These are phyloP conservation scores for Pseudomugil tenellus DNA, from an alignment of 2,797 vertebrate species.

Conservation along the genomic window DNA sequence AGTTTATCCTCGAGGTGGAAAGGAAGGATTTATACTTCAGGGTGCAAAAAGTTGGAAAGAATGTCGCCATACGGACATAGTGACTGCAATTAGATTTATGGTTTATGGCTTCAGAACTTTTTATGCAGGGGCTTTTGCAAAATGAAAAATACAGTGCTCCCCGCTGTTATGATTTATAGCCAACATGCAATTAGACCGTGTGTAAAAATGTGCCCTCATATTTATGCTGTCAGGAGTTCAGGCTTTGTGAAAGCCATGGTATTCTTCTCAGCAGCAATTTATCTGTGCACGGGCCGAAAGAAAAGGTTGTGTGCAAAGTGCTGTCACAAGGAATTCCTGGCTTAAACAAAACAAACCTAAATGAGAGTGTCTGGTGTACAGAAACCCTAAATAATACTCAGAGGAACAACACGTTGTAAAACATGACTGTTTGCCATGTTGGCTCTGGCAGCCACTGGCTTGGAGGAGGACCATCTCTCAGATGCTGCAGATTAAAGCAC, in stretches of 20 bases:
- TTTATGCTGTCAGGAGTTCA: slow-evolving; percentile 68
- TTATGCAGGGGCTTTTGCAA: slow-evolving; percentile 43
- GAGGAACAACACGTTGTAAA: slow-evolving; percentile 62
- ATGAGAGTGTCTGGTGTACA: slow-evolving; percentile 46
- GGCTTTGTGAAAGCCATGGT: slow-evolving; percentile 43
- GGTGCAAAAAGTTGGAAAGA: slow-evolving; percentile 28
- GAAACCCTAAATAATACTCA: slow-evolving; percentile 63
- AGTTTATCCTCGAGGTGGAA: not conserved
- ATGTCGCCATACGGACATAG: slow-evolving; percentile 26
- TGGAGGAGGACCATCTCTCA: slow-evolving; percentile 31
- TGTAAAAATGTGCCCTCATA: slow-evolving; percentile 60
- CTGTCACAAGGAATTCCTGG: slow-evolving; percentile 64
- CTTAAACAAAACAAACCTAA: slow-evolving; percentile 66
- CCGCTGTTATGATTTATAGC: slow-evolving; percentile 49
- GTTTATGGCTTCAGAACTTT: slow-evolving; percentile 33
- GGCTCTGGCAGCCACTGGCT: slow-evolving; percentile 36
- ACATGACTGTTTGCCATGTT: slow-evolving; percentile 59
- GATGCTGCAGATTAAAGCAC: slow-evolving; percentile 26
- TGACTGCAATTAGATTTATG: slow-evolving; percentile 45
- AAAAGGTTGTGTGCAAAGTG: slow-evolving; percentile 61
- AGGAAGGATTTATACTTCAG: slow-evolving; percentile 4
- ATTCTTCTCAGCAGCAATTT: slow-evolving; percentile 62
- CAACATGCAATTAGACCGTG: slow-evolving; percentile 59
- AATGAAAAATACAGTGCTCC: slow-evolving; percentile 34
- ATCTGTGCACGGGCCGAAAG: slow-evolving; percentile 58